Base-by-base conservation (phyloP, 2,888 invertebrate genomes). In the Lymantria monacha region DNA sequence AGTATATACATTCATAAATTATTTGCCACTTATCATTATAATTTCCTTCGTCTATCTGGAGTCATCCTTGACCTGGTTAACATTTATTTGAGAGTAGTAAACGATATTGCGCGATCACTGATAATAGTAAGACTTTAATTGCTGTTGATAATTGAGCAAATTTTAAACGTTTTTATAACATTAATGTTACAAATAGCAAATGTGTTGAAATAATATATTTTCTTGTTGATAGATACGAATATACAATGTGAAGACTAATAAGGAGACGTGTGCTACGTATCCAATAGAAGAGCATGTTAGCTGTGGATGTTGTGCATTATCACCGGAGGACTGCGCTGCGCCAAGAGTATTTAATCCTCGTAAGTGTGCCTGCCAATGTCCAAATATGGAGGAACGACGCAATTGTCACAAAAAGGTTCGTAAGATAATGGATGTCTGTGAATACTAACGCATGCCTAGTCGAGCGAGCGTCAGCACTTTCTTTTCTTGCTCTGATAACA, bases 361-460 rank as follows among this genome's bases (percentile, higher is more conserved):
- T 90, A 91, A 90, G 90, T 91, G 89, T 79, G 68, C 83, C 79
- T 90, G 90, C 72, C 86, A 87, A 75, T 91, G 91, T 74, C 84
- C 89, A 67, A 83, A 89, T 81, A 60, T 72, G 66, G 81, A 83
- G 57, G 87, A 87, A 57, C 81, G 87, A 66, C 76, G 87, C 68
- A 72, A 62, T 57, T 91, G 90, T 63, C 80, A 84, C 67, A 80
- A 68, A 72, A 81, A 91, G 91, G 91, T 91, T 85, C 75, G 90
- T 91, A 72, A 78, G 89, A 89, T 83, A 69, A 85, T 87, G 90
- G 90, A 90, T 91, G 90, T 90, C 67, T 67, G 67, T 69, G 50
- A 69, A 53, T 79, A 83, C 84, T 83, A 85, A 84, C 81, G 82
- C 81, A 81, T 77, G 81, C 52, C 54, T 51, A 49, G 59, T 50